Evolutionary conservation across 2,797 vertebrate species (phyloP), one percentile per base, ranked within the genome.

Genomic region (Chaetophractus vellerosus): DNA sequence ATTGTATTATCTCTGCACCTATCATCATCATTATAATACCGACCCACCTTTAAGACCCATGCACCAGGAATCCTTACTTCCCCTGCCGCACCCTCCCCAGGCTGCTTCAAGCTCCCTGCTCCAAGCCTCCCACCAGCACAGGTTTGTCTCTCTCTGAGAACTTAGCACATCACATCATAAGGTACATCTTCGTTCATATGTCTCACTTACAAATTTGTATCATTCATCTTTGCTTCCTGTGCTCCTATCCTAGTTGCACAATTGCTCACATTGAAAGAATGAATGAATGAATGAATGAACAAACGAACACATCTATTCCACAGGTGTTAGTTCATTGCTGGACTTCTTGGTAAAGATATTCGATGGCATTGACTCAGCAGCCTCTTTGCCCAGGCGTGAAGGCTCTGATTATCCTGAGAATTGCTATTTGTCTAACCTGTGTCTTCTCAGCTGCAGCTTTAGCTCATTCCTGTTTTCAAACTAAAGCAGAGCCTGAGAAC

Each of bases 11-110:
- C 66, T 26, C 3, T 26, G 12, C 5, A 3, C 19, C 52, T 24
- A 2, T 9, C 57, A 3, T 23, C 52, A 31, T 14, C 16, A 5
- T 7, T 0, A 1, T 18, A 3, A 3, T 8, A 16, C 55, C 50
- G 5, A 4, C 52, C 50, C 45, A 3, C 12, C 85, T 63, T 7
- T 15, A 23, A 36, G 50, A 38, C 31, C 33, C 5, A 0, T 50
- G 80, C 52, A 38, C 68, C n/a, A 28, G 64, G 50, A 93, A 19
- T 45, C 12, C 55, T 50, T 3, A 1, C 26, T 21, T 14, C 21
- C 28, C 26, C n/a, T 1, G 14, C 19, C 38, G 61, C 4, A 6
- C 1, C 6, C 16, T 48, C 38, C 31, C 28, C 69, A 16, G n/a
- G 59, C 31, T 21, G 10, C 24, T 18, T 4, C 23, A 11, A 21